phyloP scores from a whole-genome alignment of 1,140 invertebrate genomes.

The Conus ventricosus region DNA sequence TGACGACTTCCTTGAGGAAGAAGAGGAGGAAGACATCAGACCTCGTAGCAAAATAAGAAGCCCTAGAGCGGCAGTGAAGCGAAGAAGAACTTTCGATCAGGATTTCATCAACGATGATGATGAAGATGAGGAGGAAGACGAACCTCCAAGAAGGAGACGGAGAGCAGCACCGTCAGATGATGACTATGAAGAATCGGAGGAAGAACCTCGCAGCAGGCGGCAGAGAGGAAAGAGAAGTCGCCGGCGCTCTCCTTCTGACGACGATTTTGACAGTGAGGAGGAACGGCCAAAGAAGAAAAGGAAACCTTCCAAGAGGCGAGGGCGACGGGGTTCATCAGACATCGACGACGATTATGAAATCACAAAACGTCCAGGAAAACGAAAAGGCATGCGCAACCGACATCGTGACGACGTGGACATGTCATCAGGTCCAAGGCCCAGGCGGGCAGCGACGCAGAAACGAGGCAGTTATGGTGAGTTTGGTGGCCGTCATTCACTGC shows the following conservation, averaged over 20 bases:
- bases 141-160: slow-evolving; percentile 37
- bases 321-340: slow-evolving; percentile 39
- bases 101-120: slow-evolving; percentile 41
- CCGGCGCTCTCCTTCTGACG: slow-evolving; percentile 7
- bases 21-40: neutral
- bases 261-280: slow-evolving; percentile 20
- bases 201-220: slow-evolving; percentile 37
- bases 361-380: slow-evolving; percentile 29
- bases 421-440: slow-evolving; percentile 35
- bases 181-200: slow-evolving; percentile 40
- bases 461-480: slow-evolving; percentile 66
- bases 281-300: slow-evolving; percentile 29
- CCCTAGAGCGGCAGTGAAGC: slow-evolving; percentile 21
- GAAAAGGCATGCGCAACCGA: slow-evolving; percentile 35
- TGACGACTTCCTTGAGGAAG: slow-evolving; percentile 3
- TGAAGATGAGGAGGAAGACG: slow-evolving; percentile 55
- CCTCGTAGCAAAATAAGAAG: neutral
- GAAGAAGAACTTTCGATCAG: neutral
- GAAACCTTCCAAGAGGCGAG: slow-evolving; percentile 37
- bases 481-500: too few species aligned
- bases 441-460: slow-evolving; percentile 58
- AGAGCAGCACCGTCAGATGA: slow-evolving; percentile 37
- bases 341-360: slow-evolving; percentile 44
- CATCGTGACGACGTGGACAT: neutral
- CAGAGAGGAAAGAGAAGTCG: slow-evolving; percentile 39